phyloP scores from a whole-genome alignment of 2,113 vertebrate species.

The Addax nasomaculatus region DNA sequence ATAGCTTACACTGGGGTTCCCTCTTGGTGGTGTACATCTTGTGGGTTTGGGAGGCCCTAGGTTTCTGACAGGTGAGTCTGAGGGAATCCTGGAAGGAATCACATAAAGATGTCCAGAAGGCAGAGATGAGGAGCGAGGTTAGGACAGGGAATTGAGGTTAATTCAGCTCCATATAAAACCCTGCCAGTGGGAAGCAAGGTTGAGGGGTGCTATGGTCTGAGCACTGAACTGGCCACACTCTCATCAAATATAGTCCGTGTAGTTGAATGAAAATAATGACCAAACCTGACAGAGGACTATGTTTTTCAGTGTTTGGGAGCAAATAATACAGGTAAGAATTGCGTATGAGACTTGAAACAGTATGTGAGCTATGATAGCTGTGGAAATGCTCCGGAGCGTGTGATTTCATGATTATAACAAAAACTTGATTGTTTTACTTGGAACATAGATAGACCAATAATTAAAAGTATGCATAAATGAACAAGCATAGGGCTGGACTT shows the following conservation, averaged over 20 bases:
- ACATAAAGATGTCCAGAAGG: not conserved
- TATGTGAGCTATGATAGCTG: not conserved
- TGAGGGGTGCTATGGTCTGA: not conserved
- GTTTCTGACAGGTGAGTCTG: not conserved
- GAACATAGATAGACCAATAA: not conserved
- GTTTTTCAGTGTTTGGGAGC: not conserved
- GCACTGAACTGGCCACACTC: not conserved
- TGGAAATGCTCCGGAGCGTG: not conserved
- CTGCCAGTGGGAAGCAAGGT: rapidly evolving
- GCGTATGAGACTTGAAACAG: not conserved
- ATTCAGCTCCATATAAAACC: not conserved
- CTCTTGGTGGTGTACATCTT: not conserved
- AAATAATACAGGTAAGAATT: not conserved
- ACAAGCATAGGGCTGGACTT: not conserved
- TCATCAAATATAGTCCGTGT: not conserved
- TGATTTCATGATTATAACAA: not conserved
- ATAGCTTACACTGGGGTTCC: not conserved
- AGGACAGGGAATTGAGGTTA: not conserved
- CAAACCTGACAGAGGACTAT: too few relatives aligned
- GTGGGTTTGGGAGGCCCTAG: not conserved
- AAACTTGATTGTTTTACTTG: not conserved
- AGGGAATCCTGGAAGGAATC: not conserved
- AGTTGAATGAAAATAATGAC: not conserved
- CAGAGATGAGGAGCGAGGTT: not conserved
- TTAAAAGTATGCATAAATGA: not conserved